A percentile compares a stretch with the other conserved stretches of the same genome.
Evolutionary conservation across 2,113 vertebrate genomes (phyloP).

Genomic region (Chionodraco myersi): DNA sequence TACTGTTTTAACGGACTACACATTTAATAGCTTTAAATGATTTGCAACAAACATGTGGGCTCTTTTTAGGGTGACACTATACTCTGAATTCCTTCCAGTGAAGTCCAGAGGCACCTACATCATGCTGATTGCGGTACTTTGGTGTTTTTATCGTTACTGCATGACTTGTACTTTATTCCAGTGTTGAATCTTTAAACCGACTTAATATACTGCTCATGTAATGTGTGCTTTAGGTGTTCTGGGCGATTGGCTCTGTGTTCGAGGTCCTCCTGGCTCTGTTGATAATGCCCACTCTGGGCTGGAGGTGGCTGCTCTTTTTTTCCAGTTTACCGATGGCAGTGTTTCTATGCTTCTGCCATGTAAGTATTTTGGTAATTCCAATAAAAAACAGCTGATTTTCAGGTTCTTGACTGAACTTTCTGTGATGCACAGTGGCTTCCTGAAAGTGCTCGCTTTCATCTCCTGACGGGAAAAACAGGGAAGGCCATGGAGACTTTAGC

Average conservation of each 20-base stretch:
- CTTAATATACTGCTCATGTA: background rate
- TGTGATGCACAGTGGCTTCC: conserved; percentile 88
- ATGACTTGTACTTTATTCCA: background rate
- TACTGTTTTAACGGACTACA: background rate
- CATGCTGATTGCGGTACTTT: conserved; percentile 88
- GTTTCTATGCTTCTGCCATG: conserved; percentile 87
- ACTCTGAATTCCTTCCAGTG: conserved; percentile 93
- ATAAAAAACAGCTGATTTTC: background rate
- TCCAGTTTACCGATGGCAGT: conserved; percentile 87
- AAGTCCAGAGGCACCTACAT: conserved; percentile 91
- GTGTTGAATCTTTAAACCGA: background rate
- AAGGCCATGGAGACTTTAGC: conserved; percentile 88
- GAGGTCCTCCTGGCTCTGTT: conserved; percentile 90
- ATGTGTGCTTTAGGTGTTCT: conserved; percentile 87
- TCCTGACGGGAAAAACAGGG: conserved; percentile 87
- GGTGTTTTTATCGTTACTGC: conserved; percentile 1
- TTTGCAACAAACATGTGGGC: background rate
- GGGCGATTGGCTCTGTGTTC: conserved; percentile 91
- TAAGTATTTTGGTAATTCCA: conserved; percentile 78
- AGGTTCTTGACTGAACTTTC: background rate
- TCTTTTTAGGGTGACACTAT: conserved; percentile 88
- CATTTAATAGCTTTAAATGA: background rate
- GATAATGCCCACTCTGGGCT: conserved; percentile 94
- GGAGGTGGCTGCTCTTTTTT: conserved; percentile 93
- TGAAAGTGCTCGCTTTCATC: conserved; percentile 93